Evolutionary conservation across 2,797 vertebrate species (phyloP).

Genomic region (Cottoperca gobio): DNA sequence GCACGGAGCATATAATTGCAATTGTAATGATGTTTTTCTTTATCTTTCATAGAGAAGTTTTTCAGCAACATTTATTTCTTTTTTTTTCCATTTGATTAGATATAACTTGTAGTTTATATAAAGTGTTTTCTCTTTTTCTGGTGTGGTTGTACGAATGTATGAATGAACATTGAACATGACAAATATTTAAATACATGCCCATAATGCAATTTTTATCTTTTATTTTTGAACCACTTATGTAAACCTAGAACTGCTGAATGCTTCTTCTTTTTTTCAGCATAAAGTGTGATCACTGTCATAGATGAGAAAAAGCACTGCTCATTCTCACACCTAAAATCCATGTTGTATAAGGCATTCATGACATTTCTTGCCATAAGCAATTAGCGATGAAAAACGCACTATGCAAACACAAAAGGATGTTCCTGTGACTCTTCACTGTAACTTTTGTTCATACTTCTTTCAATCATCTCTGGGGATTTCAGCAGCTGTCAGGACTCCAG

Average conservation of each 20-base stretch:
- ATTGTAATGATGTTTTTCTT: constrained; percentile 61
- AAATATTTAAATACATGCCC: background rate
- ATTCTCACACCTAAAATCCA: background rate
- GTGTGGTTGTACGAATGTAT: background rate
- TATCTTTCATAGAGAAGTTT: constrained; percentile 40
- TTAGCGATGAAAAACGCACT: constrained; percentile 36
- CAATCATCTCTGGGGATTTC: constrained; percentile 63
- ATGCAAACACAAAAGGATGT: constrained; percentile 34
- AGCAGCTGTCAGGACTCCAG: constrained; percentile 75
- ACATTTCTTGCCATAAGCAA: constrained; percentile 26
- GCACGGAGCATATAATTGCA: constrained; percentile 65
- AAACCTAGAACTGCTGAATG: background rate
- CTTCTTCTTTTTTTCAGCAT: background rate
- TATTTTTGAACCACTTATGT: background rate
- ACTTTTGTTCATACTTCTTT: constrained; percentile 64
- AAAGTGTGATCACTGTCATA: background rate
- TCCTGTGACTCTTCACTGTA: constrained; percentile 58
- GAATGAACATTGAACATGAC: background rate
- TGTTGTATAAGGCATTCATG: background rate
- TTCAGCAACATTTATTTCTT: constrained; percentile 42
- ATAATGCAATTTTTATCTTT: background rate
- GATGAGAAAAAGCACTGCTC: background rate
- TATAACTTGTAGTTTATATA: constrained; percentile 10
- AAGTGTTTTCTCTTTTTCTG: constrained; percentile 1
- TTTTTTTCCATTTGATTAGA: constrained; percentile 37